These are phyloP conservation scores for Trachythela sp. DNA, from an alignment of 64 coral and sea anemone genomes.

Conservation along the genomic window DNA sequence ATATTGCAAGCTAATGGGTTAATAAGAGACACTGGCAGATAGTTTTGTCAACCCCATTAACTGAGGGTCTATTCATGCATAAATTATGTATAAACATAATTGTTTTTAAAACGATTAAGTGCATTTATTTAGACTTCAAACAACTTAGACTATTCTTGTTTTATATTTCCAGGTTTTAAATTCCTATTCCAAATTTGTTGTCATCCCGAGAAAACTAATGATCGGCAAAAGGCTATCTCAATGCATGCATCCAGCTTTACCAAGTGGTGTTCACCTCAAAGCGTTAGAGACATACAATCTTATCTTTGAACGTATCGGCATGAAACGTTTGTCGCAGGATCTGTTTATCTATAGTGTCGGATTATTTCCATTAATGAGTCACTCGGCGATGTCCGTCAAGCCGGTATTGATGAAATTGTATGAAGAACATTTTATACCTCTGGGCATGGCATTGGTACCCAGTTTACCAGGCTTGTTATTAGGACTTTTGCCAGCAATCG, in stretches of 20 bases:
- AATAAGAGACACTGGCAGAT: too few species aligned
- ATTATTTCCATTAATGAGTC: conserved; percentile 77
- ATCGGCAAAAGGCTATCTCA: conserved; percentile 83
- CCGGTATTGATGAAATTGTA: conserved; percentile 80
- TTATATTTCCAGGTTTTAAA: conserved; percentile 53
- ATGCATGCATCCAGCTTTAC: conserved; percentile 84
- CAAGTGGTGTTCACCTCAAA: conserved; percentile 88
- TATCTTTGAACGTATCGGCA: conserved; percentile 81
- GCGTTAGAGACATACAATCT: conserved; percentile 90
- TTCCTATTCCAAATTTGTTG: conserved; percentile 76
- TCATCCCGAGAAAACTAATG: conserved; percentile 74
- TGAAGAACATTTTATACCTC: conserved; percentile 74
- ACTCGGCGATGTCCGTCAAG: conserved; percentile 90
- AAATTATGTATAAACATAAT: too few species aligned
- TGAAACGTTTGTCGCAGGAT: conserved; percentile 76
- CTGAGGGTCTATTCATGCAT: too few species aligned
- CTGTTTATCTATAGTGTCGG: conserved; percentile 86
- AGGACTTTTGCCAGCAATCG: conserved; percentile 79
- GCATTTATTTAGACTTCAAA: neutral
- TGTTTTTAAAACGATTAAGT: too few species aligned
- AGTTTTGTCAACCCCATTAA: too few species aligned
- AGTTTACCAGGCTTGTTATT: conserved; percentile 69
- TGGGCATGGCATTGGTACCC: conserved; percentile 74
- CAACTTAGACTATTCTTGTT: neutral
- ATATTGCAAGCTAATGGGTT: too few species aligned